Percentiles rank a stretch among this genome's conserved stretches.
Conservation (phyloP, 2,888 invertebrate species). For the Limnephilus lunatus region DNA sequence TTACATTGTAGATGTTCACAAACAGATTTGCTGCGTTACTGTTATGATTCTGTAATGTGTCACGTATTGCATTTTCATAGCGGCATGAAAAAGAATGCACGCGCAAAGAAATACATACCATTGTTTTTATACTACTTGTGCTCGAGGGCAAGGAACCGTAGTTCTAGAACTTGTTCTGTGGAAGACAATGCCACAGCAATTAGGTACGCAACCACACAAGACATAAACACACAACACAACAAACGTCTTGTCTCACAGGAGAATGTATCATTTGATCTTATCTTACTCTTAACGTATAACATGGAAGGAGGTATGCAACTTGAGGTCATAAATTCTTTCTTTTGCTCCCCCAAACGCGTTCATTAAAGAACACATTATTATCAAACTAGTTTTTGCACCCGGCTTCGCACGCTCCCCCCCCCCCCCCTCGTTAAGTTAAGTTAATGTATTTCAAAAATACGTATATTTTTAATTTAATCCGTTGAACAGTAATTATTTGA, state of each 20-base stretch:
- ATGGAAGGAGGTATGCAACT: not conserved
- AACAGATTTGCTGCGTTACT: not conserved
- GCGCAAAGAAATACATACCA: not conserved
- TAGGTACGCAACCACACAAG: not conserved
- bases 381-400: too few species aligned
- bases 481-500: too few species aligned
- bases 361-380: too few species aligned
- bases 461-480: too few species aligned
- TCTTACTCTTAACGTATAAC: not conserved
- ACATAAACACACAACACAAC: not conserved
- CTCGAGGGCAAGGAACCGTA: constrained; percentile 7
- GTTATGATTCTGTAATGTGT: not conserved
- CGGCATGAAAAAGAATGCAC: not conserved
- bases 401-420: too few species aligned
- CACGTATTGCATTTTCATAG: not conserved
- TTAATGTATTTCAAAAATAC: too few species aligned
- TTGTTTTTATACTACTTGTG: constrained; percentile 9
- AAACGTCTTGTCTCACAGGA: not conserved
- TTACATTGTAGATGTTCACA: not conserved
- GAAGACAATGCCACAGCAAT: constrained; percentile 16
- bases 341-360: too few species aligned
- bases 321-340: too few species aligned
- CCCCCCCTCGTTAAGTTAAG: too few species aligned
- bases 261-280: not conserved
- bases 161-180: constrained; percentile 24